Evolutionary conservation across 2,113 vertebrate genomes (phyloP), one percentile per base, ranked within the genome.

Genomic region (Bos indicus): DNA sequence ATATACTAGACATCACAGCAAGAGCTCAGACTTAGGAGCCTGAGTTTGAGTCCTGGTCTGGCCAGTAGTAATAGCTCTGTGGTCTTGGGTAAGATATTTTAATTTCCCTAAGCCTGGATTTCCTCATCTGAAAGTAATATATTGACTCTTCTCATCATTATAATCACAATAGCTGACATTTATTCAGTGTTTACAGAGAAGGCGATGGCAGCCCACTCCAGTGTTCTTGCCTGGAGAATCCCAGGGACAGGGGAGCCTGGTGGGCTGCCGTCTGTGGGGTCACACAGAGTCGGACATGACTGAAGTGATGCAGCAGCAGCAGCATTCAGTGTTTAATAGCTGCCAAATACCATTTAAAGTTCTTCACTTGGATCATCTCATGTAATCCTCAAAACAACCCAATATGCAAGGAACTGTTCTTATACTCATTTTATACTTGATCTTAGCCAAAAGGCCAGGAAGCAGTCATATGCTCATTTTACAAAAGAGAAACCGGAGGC

Each of bases 281-380:
- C 1, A 1, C 8, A 0, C 5, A 19, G 64, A 67, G 64, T 67
- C 4, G 4, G 33, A 67, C 33, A 10, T 0, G 33, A 67, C 64
- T n/a, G 16, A 48, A 48, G 46, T 48, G 46, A 48, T 48, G 46
- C 9, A 48, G 46, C 46, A 48, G 46, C 46, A 48, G 46, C 46
- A 48, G 46, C 48, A 51, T 51, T 15, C 51, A 51, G 51, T 56
- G 48, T 48, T 48, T 48, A n/a, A 36, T 28, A 81, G 46, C 48
- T 93, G 8, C 54, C 26, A 64, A 81, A n/a, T 2, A 52, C n/a
- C 36, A 83, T 57, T 62, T 88, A 48, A 96, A 87, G 36, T 62
- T 86, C n/a, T 67, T 91, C 84, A 52, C 74, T 59, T 92, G 46
- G 30, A 86, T 87, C 71, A 82, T 90, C 71, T 77, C 48, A 43